phyloP scores from a whole-genome alignment of 2,888 invertebrate species.

The Eilema depressum region DNA sequence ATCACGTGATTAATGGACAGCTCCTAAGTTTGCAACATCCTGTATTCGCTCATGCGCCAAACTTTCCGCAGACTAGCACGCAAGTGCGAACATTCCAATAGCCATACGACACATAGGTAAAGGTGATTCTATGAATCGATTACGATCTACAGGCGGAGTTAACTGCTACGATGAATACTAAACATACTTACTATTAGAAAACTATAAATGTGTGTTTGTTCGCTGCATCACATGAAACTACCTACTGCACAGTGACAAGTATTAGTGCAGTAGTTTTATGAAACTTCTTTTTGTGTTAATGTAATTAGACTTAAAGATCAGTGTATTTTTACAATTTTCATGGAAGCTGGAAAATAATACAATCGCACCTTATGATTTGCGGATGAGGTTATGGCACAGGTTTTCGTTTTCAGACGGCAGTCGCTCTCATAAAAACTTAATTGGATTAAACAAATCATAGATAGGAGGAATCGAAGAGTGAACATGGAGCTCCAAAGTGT shows the following conservation, averaged over 20 bases:
- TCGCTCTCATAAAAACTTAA: too few relatives aligned
- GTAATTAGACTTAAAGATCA: too few relatives aligned
- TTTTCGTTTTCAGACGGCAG: too few relatives aligned
- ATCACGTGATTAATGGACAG: too few relatives aligned
- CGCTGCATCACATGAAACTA: neutral
- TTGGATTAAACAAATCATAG: too few relatives aligned
- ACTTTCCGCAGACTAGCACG: conserved; percentile 1
- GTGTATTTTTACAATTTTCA: too few relatives aligned
- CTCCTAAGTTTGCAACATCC: neutral
- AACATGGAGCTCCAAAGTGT: neutral
- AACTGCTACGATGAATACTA: conserved; percentile 9
- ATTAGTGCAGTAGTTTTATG: too few relatives aligned
- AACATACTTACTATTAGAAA: conserved; percentile 1
- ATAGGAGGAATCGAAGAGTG: neutral
- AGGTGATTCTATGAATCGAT: conserved; percentile 24
- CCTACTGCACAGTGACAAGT: neutral
- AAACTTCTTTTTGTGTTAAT: neutral
- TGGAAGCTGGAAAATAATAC: too few relatives aligned
- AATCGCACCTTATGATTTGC: too few relatives aligned
- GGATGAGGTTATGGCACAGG: too few relatives aligned
- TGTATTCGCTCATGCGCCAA: neutral
- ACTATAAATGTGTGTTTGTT: conserved; percentile 4
- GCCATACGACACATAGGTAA: conserved; percentile 9
- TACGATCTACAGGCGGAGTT: conserved; percentile 18
- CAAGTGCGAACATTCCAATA: neutral